phyloP scores from a whole-genome alignment of 2,888 invertebrate genomes.

The Metallyticus violacea region DNA sequence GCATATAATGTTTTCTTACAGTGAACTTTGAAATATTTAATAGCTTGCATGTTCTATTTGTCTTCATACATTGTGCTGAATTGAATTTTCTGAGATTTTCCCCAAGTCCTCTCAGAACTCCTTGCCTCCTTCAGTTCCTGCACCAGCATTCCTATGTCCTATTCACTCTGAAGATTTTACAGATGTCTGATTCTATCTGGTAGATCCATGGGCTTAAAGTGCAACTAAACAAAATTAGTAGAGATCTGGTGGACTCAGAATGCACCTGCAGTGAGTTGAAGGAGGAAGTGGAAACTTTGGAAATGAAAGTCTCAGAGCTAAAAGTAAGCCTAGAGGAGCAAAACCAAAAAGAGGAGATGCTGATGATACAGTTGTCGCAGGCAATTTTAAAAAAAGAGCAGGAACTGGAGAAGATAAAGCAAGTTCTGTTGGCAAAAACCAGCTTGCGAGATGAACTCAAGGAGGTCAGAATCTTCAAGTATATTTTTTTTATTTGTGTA shows the following conservation, averaged over 20 bases:
- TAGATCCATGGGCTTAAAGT: slow-evolving; percentile 52
- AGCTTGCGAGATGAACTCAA: background rate
- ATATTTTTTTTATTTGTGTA: background rate
- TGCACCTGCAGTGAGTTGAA: slow-evolving; percentile 65
- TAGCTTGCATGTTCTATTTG: too few species aligned
- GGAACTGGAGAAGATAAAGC: background rate
- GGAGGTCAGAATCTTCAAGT: background rate
- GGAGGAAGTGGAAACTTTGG: slow-evolving; percentile 58
- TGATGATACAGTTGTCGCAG: slow-evolving; percentile 3
- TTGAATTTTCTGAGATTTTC: background rate
- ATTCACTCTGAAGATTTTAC: background rate
- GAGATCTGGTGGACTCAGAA: slow-evolving; percentile 59
- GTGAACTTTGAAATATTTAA: too few species aligned
- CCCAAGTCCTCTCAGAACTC: background rate
- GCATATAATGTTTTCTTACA: too few species aligned
- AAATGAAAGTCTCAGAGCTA: slow-evolving; percentile 36
- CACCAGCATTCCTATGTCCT: background rate
- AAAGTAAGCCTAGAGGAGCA: background rate
- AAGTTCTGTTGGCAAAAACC: background rate
- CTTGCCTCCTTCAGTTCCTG: background rate
- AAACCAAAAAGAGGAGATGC: slow-evolving; percentile 4
- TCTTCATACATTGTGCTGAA: too few species aligned
- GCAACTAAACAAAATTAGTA: slow-evolving; percentile 51
- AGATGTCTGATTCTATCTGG: background rate
- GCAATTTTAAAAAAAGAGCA: background rate